A percentile compares a stretch with the other conserved stretches of the same genome.
Evolutionary conservation across 2,888 invertebrate genomes (phyloP).

Genomic region (Yponomeuta cagnagella): DNA sequence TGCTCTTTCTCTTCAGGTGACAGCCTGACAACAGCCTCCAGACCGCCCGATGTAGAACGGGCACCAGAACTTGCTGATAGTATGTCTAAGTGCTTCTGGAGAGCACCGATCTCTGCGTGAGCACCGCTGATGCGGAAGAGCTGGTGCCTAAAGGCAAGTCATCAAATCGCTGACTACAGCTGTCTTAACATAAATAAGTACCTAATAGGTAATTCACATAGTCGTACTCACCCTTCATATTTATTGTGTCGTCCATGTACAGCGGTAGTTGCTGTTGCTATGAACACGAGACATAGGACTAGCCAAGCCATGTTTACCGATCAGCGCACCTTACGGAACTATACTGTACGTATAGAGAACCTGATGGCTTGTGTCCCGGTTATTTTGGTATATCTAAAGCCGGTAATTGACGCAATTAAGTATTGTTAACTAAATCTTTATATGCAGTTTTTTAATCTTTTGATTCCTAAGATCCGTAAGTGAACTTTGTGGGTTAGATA

Average conservation of each 20-base stretch:
- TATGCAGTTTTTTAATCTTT: no score
- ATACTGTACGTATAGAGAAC: no score
- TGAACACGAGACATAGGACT: constrained; percentile 37
- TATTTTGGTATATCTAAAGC: no score
- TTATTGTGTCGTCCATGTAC: constrained; percentile 45
- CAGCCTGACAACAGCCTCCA: constrained; percentile 16
- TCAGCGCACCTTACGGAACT: no score
- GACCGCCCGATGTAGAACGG: background rate
- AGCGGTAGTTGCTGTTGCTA: constrained; percentile 26
- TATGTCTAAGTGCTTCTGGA: constrained; percentile 11
- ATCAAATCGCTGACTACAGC: background rate
- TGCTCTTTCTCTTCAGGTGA: constrained; percentile 12
- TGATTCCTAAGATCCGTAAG: no score
- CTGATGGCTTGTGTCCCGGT: no score
- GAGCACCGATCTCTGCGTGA: background rate
- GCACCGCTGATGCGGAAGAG: constrained; percentile 14
- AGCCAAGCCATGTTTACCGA: constrained; percentile 15
- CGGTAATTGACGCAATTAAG: no score
- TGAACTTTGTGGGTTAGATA: no score
- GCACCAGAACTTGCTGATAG: constrained; percentile 8
- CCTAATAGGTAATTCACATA: background rate
- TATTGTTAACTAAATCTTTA: no score
- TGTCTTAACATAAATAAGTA: no score
- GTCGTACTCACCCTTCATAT: constrained; percentile 58
- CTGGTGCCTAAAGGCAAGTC: constrained; percentile 15